phyloP scores from a whole-genome alignment of 2,797 vertebrate genomes.

The Dicrostonyx torquatus region DNA sequence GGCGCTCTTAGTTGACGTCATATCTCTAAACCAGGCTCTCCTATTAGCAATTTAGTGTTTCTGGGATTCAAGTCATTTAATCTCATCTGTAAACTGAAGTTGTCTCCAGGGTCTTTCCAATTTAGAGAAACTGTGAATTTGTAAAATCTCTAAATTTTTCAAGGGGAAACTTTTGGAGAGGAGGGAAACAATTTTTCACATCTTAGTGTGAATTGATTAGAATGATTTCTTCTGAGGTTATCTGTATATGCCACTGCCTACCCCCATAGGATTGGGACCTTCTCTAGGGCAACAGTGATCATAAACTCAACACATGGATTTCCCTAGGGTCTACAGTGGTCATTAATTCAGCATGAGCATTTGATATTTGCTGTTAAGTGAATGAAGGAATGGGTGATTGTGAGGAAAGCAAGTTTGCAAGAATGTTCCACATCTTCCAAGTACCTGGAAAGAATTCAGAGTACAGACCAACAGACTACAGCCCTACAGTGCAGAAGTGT shows the following conservation, averaged over 20 bases:
- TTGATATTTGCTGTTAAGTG: constrained; percentile 16
- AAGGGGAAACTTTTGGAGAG: background rate
- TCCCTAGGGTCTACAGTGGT: background rate
- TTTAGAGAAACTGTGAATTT: background rate
- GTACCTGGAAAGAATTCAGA: constrained; percentile 25
- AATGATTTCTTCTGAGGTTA: constrained; percentile 20
- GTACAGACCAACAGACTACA: background rate
- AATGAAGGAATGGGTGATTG: constrained; percentile 32
- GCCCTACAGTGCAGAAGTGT: background rate
- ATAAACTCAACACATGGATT: background rate
- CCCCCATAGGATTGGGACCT: background rate
- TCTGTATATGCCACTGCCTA: background rate
- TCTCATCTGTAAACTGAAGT: constrained; percentile 57
- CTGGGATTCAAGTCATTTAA: background rate
- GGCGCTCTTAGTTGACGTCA: background rate
- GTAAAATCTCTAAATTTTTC: constrained; percentile 43
- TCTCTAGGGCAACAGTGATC: background rate
- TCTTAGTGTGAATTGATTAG: constrained; percentile 33
- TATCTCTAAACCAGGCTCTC: background rate
- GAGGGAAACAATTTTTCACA: background rate
- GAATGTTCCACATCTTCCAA: background rate
- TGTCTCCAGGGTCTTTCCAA: constrained; percentile 28
- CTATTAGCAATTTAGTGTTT: background rate
- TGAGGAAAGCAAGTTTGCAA: constrained; percentile 14
- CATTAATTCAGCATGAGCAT: background rate